phyloP scores from a whole-genome alignment of 2,113 vertebrate species.

The Climacteris rufus region DNA sequence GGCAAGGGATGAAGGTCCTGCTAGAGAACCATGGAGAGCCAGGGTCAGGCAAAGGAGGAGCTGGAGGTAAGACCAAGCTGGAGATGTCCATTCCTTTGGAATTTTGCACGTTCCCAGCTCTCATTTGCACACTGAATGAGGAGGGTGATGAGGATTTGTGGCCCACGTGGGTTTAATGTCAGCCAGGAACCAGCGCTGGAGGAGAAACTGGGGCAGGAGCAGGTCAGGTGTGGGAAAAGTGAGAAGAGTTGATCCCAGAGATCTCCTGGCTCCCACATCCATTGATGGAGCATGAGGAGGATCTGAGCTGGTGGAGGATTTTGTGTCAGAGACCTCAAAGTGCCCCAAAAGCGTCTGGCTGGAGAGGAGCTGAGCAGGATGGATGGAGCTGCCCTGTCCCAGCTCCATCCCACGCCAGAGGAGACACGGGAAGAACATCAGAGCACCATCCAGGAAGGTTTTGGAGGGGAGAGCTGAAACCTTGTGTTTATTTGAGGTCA shows the following conservation, averaged over 20 bases:
- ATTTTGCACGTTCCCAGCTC: neutral
- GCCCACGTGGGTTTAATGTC: neutral
- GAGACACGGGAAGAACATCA: rapidly evolving
- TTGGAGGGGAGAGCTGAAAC: neutral
- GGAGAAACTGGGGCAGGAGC: neutral
- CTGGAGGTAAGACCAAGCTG: neutral
- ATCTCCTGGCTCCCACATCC: neutral
- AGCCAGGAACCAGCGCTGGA: neutral
- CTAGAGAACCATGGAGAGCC: neutral
- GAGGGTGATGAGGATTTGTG: neutral
- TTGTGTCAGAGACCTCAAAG: neutral
- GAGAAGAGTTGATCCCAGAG: neutral
- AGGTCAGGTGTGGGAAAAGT: rapidly evolving
- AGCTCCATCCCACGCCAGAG: neutral
- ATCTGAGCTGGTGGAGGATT: neutral
- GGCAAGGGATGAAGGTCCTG: neutral
- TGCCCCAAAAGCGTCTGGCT: neutral
- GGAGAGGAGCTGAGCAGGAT: neutral
- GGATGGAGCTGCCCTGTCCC: neutral
- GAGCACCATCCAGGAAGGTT: neutral
- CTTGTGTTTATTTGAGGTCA: rapidly evolving
- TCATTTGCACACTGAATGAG: rapidly evolving
- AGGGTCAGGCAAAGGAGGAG: neutral
- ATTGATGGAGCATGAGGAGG: rapidly evolving
- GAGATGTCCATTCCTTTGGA: neutral